phyloP scores from a whole-genome alignment of 2,113 vertebrate species.

The Glareola pratincola region DNA sequence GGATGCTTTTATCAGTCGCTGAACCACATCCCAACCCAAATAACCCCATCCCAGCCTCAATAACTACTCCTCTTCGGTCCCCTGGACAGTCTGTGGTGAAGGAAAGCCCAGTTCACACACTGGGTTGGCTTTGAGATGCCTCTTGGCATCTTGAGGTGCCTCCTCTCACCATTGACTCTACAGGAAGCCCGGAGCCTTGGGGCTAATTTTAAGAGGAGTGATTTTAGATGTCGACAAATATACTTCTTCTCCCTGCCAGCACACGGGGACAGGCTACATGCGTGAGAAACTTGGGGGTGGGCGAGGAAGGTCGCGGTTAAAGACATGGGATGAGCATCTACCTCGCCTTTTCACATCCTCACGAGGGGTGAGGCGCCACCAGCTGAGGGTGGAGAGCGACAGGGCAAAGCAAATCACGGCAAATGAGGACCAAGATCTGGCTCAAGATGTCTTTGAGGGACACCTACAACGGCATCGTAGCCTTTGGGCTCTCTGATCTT shows the following conservation, averaged over 20 bases:
- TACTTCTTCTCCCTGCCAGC: not conserved
- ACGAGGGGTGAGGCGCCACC: not conserved
- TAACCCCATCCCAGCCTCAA: not conserved
- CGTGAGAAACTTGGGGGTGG: not conserved
- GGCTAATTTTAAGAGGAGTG: not conserved
- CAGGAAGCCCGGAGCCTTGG: not conserved
- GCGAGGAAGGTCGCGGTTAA: not conserved
- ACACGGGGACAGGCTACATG: not conserved
- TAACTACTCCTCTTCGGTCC: not conserved
- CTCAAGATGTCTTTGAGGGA: not conserved
- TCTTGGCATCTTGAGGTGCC: not conserved
- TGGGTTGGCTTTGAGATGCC: not conserved
- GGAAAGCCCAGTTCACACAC: not conserved
- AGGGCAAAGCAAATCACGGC: not conserved
- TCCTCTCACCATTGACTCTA: not conserved
- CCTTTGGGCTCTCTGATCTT: not conserved
- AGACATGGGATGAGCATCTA: not conserved
- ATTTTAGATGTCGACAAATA: not conserved
- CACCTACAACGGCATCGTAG: not conserved
- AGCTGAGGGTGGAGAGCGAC: not conserved
- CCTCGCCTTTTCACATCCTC: not conserved
- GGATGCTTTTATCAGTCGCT: accelerated
- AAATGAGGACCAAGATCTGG: not conserved
- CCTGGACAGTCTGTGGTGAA: not conserved
- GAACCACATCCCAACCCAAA: accelerated